Evolutionary conservation across 2,113 vertebrate species (phyloP), one percentile per base, ranked within the genome.

Genomic region (Tyto alba): DNA sequence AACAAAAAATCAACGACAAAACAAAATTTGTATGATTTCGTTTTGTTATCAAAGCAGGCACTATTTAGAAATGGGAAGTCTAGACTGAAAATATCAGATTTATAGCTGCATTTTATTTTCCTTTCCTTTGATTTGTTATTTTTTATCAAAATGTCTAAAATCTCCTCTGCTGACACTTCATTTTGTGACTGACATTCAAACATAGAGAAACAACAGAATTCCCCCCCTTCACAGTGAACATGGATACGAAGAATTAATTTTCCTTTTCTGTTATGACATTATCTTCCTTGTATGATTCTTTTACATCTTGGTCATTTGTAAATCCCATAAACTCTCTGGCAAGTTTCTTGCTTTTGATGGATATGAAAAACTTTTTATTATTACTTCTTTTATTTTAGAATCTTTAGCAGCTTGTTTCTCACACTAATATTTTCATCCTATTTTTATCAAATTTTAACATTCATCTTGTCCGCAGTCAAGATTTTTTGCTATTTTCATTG

Each of bases 291-390:
- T 93, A 87, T 72, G 80, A 84, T 95, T 95, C 64, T 91, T 95
- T 81, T 93, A 94, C 93, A 93, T 93, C 90, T 95, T 93, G 81
- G 87, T 91, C 92, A 95, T 97, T 97, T 97, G 89, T 94, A 95
- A 96, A 97, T 85, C 87, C 87, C 66, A 91, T 96, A 96, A 95
- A 89, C 74, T 88, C 62, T 85, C 20, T 89, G 66, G 66, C 88
- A 96, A 95, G 69, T 79, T 93, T 93, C 75, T 91, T 88, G 57
- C 52, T 78, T 88, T 94, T 93, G 92, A 94, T 93, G 48, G 95
- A 95, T 95, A 91, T 85, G 66, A 85, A 93, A 89, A 97, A 94
- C 60, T 93, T 93, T 92, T 88, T 91, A 75, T 93, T 93, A 91
- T 89, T 95, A 59, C 81, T 94, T 88, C 26, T 85, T 94, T 85